Evolutionary conservation across 2,797 vertebrate species (phyloP).

Genomic region (Rallus crepitans): DNA sequence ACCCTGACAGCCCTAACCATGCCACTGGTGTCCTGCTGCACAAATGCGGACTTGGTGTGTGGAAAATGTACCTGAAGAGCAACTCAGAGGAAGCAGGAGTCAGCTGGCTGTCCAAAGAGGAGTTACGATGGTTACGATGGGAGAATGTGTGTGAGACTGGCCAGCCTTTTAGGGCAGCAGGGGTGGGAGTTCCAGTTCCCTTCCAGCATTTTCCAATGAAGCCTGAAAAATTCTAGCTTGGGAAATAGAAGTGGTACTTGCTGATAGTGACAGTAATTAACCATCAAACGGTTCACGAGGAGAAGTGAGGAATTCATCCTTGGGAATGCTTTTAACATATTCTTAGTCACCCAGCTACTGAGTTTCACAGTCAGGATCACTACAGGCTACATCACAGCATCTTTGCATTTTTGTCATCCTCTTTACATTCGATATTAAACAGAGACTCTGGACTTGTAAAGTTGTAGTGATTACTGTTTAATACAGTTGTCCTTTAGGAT

Average conservation of each 20-base stretch:
- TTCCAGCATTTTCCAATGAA: not conserved
- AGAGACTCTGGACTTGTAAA: not conserved
- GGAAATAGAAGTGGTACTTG: not conserved
- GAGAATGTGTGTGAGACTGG: not conserved
- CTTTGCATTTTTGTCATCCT: not conserved
- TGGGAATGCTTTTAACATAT: not conserved
- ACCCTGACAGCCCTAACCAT: not conserved
- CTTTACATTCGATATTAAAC: not conserved
- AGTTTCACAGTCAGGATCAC: not conserved
- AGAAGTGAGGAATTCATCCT: not conserved
- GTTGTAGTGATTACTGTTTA: constrained; percentile 2
- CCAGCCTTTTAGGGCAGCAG: not conserved
- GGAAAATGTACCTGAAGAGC: not conserved
- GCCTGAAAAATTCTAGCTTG: not conserved
- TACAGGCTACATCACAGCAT: not conserved
- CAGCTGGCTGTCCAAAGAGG: not conserved
- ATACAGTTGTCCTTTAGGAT: constrained; percentile 20
- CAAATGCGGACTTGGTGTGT: not conserved
- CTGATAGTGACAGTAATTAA: not conserved
- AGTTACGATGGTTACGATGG: not conserved
- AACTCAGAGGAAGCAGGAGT: not conserved
- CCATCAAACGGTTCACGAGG: not conserved
- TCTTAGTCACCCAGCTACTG: not conserved
- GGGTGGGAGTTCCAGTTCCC: not conserved
- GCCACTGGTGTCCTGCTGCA: not conserved